phyloP scores from a whole-genome alignment of 2,797 vertebrate genomes.

The Sciurus carolinensis region DNA sequence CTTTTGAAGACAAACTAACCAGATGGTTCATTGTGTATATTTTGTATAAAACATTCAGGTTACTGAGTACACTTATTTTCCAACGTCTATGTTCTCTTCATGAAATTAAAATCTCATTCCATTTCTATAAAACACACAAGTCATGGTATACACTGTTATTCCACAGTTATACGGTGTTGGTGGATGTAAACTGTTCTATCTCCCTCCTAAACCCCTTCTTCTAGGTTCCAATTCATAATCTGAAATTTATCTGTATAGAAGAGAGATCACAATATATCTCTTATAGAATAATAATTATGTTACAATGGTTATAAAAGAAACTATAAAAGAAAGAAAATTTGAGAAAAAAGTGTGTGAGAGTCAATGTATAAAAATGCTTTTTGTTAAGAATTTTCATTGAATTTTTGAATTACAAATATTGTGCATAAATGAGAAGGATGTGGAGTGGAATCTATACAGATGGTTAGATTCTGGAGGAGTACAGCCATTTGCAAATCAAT shows the following conservation, averaged over 20 bases:
- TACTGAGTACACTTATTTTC: not conserved
- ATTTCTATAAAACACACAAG: not conserved
- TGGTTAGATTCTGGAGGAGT: not conserved
- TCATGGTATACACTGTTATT: not conserved
- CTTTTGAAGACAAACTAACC: not conserved
- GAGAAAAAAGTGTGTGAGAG: not conserved
- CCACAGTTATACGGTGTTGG: not conserved
- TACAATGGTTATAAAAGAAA: not conserved
- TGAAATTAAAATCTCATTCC: not conserved
- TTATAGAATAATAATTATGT: not conserved
- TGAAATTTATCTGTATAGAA: not conserved
- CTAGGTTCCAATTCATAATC: not conserved
- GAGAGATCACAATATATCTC: not conserved
- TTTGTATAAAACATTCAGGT: conserved; percentile 1
- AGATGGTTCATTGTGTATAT: not conserved
- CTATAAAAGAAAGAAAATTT: not conserved
- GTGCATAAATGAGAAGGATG: not conserved
- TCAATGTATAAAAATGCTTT: not conserved
- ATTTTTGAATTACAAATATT: not conserved
- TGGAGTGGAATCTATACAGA: not conserved
- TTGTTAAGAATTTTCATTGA: not conserved
- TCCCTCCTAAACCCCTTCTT: not conserved
- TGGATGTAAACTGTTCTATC: not conserved
- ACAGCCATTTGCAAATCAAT: not conserved
- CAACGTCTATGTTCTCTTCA: not conserved